phyloP scores from a whole-genome alignment of 2,113 vertebrate species.

The Campylomormyrus tamandua region DNA sequence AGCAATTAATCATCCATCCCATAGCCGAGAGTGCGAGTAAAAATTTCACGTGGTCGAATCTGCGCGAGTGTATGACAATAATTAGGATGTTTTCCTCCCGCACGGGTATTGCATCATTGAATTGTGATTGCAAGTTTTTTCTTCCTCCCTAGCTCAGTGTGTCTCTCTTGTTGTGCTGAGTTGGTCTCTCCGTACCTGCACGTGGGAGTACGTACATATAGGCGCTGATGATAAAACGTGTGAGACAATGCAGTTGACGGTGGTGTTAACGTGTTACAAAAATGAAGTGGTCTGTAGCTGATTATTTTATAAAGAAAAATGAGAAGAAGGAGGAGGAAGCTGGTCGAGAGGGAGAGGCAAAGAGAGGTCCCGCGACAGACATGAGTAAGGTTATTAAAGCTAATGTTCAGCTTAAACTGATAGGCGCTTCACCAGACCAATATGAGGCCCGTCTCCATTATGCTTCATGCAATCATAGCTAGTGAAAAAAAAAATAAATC shows the following conservation, averaged over 20 bases:
- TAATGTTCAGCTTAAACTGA: neutral
- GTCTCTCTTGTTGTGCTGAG: neutral
- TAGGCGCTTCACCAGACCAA: too few relatives aligned
- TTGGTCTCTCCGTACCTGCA: neutral
- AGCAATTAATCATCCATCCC: neutral
- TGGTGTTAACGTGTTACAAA: neutral
- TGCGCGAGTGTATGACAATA: neutral
- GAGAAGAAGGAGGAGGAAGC: neutral
- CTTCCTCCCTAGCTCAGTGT: neutral
- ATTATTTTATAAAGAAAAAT: neutral
- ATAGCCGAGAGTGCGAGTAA: neutral
- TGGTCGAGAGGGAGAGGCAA: neutral
- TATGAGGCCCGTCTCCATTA: neutral
- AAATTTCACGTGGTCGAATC: neutral
- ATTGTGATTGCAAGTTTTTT: neutral
- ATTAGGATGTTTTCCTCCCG: neutral
- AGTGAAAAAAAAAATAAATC: neutral
- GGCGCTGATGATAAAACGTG: neutral
- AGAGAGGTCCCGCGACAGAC: neutral
- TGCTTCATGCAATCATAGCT: neutral
- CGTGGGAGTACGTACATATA: neutral
- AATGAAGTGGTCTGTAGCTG: neutral
- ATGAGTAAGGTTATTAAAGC: neutral
- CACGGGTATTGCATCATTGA: neutral
- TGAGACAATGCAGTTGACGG: neutral